A percentile compares a stretch with the other conserved stretches of the same genome.
phyloP scores from a whole-genome alignment of 2,797 vertebrate genomes.

The Centroberyx gerrardi region DNA sequence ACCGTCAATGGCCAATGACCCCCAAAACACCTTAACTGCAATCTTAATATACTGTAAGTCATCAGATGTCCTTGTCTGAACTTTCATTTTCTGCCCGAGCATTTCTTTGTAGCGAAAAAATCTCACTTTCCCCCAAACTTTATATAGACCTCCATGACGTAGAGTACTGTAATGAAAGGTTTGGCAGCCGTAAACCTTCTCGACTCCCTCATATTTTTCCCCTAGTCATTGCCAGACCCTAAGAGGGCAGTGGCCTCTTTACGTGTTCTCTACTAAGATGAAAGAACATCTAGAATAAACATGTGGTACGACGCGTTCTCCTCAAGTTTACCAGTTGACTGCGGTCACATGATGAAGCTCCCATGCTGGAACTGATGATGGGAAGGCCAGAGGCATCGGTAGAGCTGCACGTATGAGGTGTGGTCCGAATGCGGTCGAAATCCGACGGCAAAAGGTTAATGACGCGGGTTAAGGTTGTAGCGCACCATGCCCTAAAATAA shows the following conservation, averaged over 20 bases:
- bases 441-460: conserved; percentile 41
- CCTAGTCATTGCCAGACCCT: conserved; percentile 17
- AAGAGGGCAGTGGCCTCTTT: conserved; percentile 10
- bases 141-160: conserved; percentile 38
- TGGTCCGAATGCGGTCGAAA: conserved; percentile 21
- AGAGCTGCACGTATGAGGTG: conserved; percentile 6
- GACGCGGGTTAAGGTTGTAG: conserved; percentile 33
- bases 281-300: conserved; percentile 65
- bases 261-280: conserved; percentile 41
- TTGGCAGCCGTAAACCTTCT: conserved; percentile 27
- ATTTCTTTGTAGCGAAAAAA: conserved; percentile 2
- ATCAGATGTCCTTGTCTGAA: background rate
- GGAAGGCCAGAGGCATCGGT: conserved; percentile 12
- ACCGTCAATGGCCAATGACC: background rate
- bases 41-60: background rate
- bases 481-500: conserved; percentile 7
- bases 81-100: background rate
- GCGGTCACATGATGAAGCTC: conserved; percentile 22
- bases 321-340: conserved; percentile 35
- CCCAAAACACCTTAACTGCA: background rate
- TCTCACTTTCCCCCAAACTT: conserved; percentile 29
- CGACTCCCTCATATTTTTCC: conserved; percentile 33
- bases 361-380: background rate
- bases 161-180: conserved; percentile 49
- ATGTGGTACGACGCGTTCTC: conserved; percentile 45